A percentile compares a stretch with the other conserved stretches of the same genome.
Conservation (phyloP, 2,888 invertebrate species). For the Autographa pulchrina region DNA sequence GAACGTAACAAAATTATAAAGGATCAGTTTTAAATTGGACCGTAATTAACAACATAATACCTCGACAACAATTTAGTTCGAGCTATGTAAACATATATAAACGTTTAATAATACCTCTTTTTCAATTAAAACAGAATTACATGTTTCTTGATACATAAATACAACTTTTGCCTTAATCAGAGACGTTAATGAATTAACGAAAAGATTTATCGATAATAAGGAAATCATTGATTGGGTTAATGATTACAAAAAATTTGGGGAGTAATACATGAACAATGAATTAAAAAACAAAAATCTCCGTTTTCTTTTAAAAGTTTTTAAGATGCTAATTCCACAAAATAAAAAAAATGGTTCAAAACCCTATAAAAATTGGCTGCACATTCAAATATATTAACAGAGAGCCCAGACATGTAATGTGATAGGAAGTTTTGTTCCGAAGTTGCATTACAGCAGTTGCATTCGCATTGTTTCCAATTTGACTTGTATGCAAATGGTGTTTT, state of each 20-base stretch:
- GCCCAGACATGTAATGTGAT: slow-evolving; percentile 56
- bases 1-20: slow-evolving; percentile 18
- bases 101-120: too few species aligned
- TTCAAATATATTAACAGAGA: slow-evolving; percentile 31
- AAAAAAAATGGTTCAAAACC: neutral
- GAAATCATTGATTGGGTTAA: too few species aligned
- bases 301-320: too few species aligned
- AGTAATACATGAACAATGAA: too few species aligned
- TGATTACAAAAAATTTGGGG: too few species aligned
- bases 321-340: neutral
- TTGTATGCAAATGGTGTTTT: slow-evolving; percentile 80
- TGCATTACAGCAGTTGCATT: slow-evolving; percentile 68
- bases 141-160: too few species aligned
- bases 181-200: too few species aligned
- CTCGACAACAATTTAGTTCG: neutral
- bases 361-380: slow-evolving; percentile 35
- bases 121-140: too few species aligned
- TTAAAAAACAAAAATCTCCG: too few species aligned
- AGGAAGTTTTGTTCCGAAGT: slow-evolving; percentile 71
- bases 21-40: slow-evolving; percentile 4
- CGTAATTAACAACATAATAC: slow-evolving; percentile 4
- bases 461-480: slow-evolving; percentile 74
- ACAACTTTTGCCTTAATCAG: too few species aligned
- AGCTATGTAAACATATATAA: neutral
- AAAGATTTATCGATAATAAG: too few species aligned